Conservation (phyloP, 2,888 invertebrate species). For the Chelonus formosanus region DNA sequence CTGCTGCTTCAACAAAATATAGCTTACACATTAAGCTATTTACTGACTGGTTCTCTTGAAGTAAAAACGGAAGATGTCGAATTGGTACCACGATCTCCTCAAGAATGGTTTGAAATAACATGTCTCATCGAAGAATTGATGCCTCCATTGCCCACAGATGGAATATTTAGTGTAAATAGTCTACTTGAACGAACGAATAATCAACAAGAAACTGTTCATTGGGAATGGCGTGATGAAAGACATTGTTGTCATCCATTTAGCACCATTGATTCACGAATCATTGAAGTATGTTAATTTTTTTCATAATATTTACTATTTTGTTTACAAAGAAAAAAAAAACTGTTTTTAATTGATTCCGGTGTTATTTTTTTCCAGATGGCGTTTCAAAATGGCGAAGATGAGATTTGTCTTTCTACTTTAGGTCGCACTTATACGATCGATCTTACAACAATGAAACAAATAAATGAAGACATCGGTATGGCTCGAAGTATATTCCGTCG, state of each 20-base stretch:
- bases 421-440: slow-evolving; percentile 96
- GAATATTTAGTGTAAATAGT: slow-evolving; percentile 93
- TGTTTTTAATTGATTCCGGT: too few species aligned
- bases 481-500: slow-evolving; percentile 90
- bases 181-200: slow-evolving; percentile 80
- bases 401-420: slow-evolving; percentile 89
- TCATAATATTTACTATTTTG: background rate
- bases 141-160: slow-evolving; percentile 94
- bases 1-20: slow-evolving; percentile 93
- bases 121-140: slow-evolving; percentile 96
- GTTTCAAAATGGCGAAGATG: slow-evolving; percentile 92
- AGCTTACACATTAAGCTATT: slow-evolving; percentile 92
- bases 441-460: slow-evolving; percentile 97
- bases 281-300: slow-evolving; percentile 73
- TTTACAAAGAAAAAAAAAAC: too few species aligned
- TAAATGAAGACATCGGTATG: slow-evolving; percentile 97
- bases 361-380: slow-evolving; percentile 70
- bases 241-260: slow-evolving; percentile 92
- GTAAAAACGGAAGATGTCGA: slow-evolving; percentile 76
- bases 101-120: slow-evolving; percentile 97
- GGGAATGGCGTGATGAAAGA: slow-evolving; percentile 98
- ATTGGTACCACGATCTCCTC: slow-evolving; percentile 88
- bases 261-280: slow-evolving; percentile 89
- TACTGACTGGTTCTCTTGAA: slow-evolving; percentile 88
- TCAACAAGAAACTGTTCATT: slow-evolving; percentile 80